Percentiles rank a stretch among this genome's conserved stretches.
Evolutionary conservation across 2,888 invertebrate species (phyloP).

Genomic region (Strigamia transsilvanica): DNA sequence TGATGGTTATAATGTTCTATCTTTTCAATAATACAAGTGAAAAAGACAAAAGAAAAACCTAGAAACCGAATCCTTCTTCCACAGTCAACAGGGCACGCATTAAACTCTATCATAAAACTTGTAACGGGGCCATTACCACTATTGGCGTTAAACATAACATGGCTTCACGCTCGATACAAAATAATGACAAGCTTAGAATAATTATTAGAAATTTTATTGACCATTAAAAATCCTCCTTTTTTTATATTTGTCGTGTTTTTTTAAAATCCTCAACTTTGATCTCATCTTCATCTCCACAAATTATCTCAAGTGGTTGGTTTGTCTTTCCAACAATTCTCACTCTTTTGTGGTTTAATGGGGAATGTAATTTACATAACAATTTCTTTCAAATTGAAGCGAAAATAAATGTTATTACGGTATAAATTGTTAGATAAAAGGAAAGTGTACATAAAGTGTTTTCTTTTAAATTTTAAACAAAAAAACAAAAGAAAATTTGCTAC

Average conservation of each 20-base stretch:
- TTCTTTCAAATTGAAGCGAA: neutral
- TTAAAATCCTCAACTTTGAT: neutral
- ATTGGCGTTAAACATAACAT: constrained; percentile 26
- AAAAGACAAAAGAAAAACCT: constrained; percentile 7
- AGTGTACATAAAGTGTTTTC: neutral
- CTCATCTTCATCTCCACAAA: neutral
- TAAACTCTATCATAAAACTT: constrained; percentile 24
- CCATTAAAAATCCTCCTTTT: neutral
- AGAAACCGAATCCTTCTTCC: constrained; percentile 9
- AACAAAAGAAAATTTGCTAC: constrained; percentile 33
- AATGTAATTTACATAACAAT: constrained; percentile 43
- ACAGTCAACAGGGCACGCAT: constrained; percentile 41
- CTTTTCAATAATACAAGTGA: neutral
- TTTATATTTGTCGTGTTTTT: neutral
- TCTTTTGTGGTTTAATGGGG: constrained; percentile 47
- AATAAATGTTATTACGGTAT: constrained; percentile 1
- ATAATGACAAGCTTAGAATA: constrained; percentile 28
- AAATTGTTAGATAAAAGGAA: constrained; percentile 26
- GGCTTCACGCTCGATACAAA: constrained; percentile 48
- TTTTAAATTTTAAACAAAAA: neutral
- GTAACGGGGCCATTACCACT: constrained; percentile 45
- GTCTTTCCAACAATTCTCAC: constrained; percentile 28
- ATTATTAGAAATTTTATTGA: constrained; percentile 31
- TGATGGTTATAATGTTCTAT: neutral
- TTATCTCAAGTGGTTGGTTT: constrained; percentile 44